phyloP scores from a whole-genome alignment of 2,888 invertebrate species.

The Cantharis flavilabris region DNA sequence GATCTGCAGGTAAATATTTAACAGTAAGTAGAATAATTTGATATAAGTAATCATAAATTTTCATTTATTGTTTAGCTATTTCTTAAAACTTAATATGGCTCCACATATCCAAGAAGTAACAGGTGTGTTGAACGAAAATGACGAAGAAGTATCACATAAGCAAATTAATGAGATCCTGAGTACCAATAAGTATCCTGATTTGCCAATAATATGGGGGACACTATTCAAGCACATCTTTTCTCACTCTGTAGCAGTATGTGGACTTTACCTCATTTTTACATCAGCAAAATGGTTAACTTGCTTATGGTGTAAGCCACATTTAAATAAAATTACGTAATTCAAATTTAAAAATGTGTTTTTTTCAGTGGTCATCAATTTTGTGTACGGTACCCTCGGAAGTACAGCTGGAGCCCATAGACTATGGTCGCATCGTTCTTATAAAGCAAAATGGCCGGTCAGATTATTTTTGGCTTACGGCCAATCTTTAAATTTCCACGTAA shows the following conservation, averaged over 20 bases:
- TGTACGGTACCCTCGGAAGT: constrained; percentile 67
- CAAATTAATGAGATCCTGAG: neutral
- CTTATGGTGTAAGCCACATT: neutral
- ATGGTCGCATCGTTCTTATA: constrained; percentile 71
- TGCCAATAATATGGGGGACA: neutral
- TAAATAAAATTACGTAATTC: neutral
- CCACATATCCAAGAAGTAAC: neutral
- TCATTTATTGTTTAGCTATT: neutral
- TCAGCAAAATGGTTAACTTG: neutral
- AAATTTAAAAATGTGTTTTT: neutral
- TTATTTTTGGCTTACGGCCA: constrained; percentile 54
- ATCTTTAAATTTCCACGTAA: neutral
- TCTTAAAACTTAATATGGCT: constrained; percentile 32
- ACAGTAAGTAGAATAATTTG: neutral
- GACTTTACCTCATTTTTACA: constrained; percentile 44
- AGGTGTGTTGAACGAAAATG: neutral
- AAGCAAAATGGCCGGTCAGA: constrained; percentile 65
- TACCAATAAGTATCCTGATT: neutral
- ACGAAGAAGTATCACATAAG: neutral
- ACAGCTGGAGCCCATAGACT: constrained; percentile 71
- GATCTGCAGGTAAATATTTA: neutral
- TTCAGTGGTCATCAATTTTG: constrained; percentile 21
- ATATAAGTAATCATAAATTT: neutral
- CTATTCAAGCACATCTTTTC: neutral
- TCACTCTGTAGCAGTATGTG: constrained; percentile 45